A percentile compares a stretch with the other conserved stretches of the same genome.
phyloP scores from a whole-genome alignment of 1,140 invertebrate genomes.

The Drosophila ohnishii region DNA sequence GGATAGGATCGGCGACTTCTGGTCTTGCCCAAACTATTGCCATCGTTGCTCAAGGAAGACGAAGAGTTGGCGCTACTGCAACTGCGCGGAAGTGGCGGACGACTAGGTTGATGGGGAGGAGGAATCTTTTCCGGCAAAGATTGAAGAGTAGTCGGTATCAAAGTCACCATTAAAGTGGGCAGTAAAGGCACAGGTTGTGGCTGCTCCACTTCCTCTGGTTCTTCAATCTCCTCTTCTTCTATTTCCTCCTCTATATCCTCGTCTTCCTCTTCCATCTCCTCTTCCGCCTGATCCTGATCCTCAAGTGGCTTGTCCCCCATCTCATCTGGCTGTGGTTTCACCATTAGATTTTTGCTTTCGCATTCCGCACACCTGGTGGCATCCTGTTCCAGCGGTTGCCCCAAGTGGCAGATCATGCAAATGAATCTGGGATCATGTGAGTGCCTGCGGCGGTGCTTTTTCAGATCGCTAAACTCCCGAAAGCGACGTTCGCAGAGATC shows the following conservation, averaged over 20 bases:
- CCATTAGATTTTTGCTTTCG: slow-evolving; percentile 67
- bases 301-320: neutral
- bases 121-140: slow-evolving; percentile 13
- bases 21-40: neutral
- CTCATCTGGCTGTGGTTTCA: slow-evolving; percentile 43
- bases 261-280: slow-evolving; percentile 14
- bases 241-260: slow-evolving; percentile 10
- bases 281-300: slow-evolving; percentile 11
- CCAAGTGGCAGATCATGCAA: slow-evolving; percentile 83
- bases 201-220: slow-evolving; percentile 7
- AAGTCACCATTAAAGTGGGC: slow-evolving; percentile 47
- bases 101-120: slow-evolving; percentile 20
- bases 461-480: slow-evolving; percentile 84
- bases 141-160: slow-evolving; percentile 32
- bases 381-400: slow-evolving; percentile 65
- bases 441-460: slow-evolving; percentile 84
- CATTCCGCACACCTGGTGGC: slow-evolving; percentile 72
- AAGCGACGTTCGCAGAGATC: slow-evolving; percentile 85
- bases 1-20: slow-evolving; percentile 48
- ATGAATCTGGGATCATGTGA: slow-evolving; percentile 85
- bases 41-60: slow-evolving; percentile 68
- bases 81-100: slow-evolving; percentile 44
- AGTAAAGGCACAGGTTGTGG: slow-evolving; percentile 1
- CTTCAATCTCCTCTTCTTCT: slow-evolving; percentile 2
- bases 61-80: slow-evolving; percentile 69